phyloP scores from a whole-genome alignment of 2,888 invertebrate species.

The Vanessa cardui region DNA sequence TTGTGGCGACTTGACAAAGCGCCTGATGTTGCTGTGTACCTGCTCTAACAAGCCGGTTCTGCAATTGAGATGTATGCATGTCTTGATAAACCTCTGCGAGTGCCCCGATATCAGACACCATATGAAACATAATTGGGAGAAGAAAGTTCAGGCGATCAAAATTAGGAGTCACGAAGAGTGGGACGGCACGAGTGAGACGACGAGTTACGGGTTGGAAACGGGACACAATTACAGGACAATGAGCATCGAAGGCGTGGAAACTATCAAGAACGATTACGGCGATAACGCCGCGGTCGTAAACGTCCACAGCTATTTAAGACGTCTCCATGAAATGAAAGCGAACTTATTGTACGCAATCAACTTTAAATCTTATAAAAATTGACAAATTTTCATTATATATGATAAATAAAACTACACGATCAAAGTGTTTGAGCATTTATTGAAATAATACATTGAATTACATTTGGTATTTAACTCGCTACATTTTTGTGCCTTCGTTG shows the following conservation, averaged over 20 bases:
- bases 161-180: slow-evolving; percentile 65
- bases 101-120: slow-evolving; percentile 66
- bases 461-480: slow-evolving; percentile 64
- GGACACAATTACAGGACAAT: slow-evolving; percentile 70
- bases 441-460: slow-evolving; percentile 49
- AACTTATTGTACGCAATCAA: slow-evolving; percentile 61
- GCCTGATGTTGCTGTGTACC: slow-evolving; percentile 54
- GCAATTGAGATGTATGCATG: slow-evolving; percentile 63
- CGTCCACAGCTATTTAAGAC: slow-evolving; percentile 63
- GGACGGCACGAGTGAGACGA: slow-evolving; percentile 65
- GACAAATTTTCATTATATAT: slow-evolving; percentile 7
- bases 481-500: slow-evolving; percentile 57
- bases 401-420: slow-evolving; percentile 36
- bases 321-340: slow-evolving; percentile 52
- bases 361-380: slow-evolving; percentile 58
- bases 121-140: slow-evolving; percentile 58
- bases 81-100: slow-evolving; percentile 70
- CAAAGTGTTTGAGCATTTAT: slow-evolving; percentile 52
- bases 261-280: slow-evolving; percentile 63
- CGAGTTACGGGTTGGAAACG: slow-evolving; percentile 57
- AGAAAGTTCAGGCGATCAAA: slow-evolving; percentile 48
- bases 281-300: slow-evolving; percentile 60
- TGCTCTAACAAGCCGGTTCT: slow-evolving; percentile 57
- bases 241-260: slow-evolving; percentile 64
- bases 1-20: slow-evolving; percentile 53